phyloP scores from a whole-genome alignment of 1,140 invertebrate species.

The Ganaspis sp. region DNA sequence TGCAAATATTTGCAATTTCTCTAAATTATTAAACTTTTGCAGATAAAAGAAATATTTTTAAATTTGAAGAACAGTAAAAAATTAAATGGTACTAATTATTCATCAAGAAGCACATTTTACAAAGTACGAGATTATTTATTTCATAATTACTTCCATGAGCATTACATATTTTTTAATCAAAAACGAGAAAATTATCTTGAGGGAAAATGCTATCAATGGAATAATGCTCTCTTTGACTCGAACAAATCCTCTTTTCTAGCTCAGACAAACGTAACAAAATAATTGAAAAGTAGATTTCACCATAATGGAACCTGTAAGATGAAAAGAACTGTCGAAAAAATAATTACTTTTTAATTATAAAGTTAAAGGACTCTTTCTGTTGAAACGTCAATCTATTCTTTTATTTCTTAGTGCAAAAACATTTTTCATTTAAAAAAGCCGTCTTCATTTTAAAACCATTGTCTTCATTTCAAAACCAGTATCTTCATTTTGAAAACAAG shows the following conservation, averaged over 20 bases:
- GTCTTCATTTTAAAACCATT: no score
- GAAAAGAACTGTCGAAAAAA: not conserved
- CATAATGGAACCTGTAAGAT: not conserved
- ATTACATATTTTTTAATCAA: not conserved
- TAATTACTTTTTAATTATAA: not conserved
- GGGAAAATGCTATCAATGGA: not conserved
- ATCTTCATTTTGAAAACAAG: no score
- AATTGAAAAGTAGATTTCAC: not conserved
- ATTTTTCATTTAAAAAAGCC: no score
- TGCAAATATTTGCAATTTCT: no score
- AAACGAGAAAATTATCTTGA: not conserved
- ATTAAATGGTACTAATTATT: no score
- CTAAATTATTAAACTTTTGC: no score
- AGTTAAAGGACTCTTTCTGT: not conserved
- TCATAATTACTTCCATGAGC: not conserved
- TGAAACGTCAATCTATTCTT: not conserved
- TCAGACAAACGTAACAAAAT: conserved; percentile 1
- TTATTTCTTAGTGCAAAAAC: no score
- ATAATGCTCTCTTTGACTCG: not conserved
- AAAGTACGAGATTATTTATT: not conserved
- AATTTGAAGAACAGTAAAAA: no score
- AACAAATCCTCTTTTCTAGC: conserved; percentile 1
- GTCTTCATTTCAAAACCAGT: no score
- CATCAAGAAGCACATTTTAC: no score
- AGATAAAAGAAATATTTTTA: no score